Evolutionary conservation across 2,888 invertebrate genomes (phyloP), one percentile per base, ranked within the genome.

Genomic region (Thereva nobilitata): DNA sequence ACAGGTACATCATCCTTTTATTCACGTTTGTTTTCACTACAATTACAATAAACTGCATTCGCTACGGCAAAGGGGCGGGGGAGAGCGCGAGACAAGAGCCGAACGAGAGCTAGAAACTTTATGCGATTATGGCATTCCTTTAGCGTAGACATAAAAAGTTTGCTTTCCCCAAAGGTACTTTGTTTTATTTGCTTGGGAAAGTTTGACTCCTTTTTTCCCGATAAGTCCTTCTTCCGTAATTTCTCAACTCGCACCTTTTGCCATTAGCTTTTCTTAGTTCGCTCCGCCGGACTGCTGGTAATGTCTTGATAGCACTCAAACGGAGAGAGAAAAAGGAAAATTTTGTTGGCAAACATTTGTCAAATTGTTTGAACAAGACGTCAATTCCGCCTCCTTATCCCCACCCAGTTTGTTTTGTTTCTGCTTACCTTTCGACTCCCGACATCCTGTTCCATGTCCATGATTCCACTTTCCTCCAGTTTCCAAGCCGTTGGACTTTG

Each of bases 351-450:
- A 63, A 63, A 63, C 63, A 63, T 63, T 63, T 63, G 63, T 50
- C 63, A 63, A 63, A 63, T 63, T 63, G 63, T 63, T 63, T 63
- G 63, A 63, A 63, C 63, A 63, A 52, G 52, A 41, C 50, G 52
- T 50, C 63, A 41, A 23, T 23, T 38, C 47, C 23, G n/a, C 10
- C 9, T 10, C 40, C 4, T 10, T 10, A 34, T 23, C 23, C 50
- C 12, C 4, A 37, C 38, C 38, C 38, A 40, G 5, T 40, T 40
- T 54, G 40, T 54, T 54, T 40, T 54, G 40, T 54, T 23, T 23
- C 23, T 23, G 23, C 23, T 23, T 23, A 23, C 23, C 23, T 23
- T 23, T 23, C 23, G 23, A 54, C n/a, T 12, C 38, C 35, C 38
- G 38, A 54, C 38, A 37, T 54, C 54, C 54, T 54, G 40, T 54